Conservation (phyloP, 2,888 invertebrate species). For the Archaeoteleia sp. region DNA sequence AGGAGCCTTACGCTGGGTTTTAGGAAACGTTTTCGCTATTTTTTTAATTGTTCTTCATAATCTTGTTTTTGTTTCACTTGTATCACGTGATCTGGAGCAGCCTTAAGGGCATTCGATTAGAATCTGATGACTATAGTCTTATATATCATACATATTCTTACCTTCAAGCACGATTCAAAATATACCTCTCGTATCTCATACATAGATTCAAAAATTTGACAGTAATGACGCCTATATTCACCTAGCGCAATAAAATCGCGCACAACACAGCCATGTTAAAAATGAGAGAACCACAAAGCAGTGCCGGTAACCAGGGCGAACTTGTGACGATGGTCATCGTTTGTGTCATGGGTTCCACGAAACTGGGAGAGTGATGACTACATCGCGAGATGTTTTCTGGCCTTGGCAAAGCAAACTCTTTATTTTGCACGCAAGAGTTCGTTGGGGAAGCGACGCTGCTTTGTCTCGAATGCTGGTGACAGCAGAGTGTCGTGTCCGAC, state of each 20-base stretch:
- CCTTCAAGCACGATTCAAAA: too few relatives aligned
- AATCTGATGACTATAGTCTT: too few relatives aligned
- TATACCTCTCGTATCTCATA: too few relatives aligned
- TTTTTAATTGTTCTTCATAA: too few relatives aligned
- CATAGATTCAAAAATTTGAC: too few relatives aligned
- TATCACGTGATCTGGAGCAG: too few relatives aligned
- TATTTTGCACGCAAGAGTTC: conserved; percentile 4
- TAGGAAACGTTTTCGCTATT: too few relatives aligned
- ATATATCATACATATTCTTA: too few relatives aligned
- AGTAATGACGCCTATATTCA: not conserved
- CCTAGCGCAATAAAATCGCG: conserved; percentile 58
- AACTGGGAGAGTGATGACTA: not conserved
- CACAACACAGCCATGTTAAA: conserved; percentile 69
- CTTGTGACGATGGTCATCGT: conserved; percentile 60
- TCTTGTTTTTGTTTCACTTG: too few relatives aligned
- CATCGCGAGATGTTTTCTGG: conserved; percentile 5
- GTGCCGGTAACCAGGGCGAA: conserved; percentile 64
- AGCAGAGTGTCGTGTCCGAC: conserved; percentile 74
- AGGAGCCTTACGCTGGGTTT: too few relatives aligned
- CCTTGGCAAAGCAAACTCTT: not conserved
- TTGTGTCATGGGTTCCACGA: conserved; percentile 19
- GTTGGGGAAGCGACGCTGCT: not conserved
- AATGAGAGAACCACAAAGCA: conserved; percentile 68
- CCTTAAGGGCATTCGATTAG: too few relatives aligned
- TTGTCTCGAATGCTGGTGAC: conserved; percentile 28